A percentile compares a stretch with the other conserved stretches of the same genome.
These are phyloP conservation scores for Phania funesta DNA, from an alignment of 2,888 invertebrate species.

Conservation along the genomic window DNA sequence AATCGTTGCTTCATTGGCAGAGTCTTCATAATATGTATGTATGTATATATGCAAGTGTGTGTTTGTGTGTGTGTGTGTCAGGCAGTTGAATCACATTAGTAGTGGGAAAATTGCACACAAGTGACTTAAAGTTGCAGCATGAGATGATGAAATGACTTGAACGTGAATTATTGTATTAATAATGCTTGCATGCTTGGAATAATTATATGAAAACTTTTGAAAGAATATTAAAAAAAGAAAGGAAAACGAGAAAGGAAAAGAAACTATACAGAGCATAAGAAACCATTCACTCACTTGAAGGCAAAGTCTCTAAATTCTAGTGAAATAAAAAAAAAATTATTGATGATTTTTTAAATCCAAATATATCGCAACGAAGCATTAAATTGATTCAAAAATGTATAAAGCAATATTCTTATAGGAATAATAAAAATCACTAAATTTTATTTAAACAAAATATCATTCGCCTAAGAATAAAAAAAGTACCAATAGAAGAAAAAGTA, in stretches of 20 bases:
- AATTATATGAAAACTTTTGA: constrained; percentile 34
- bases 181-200: constrained; percentile 52
- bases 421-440: too few species aligned
- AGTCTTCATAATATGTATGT: constrained; percentile 20
- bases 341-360: not conserved
- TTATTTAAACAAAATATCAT: too few species aligned
- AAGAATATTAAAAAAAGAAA: not conserved
- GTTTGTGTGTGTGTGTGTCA: constrained; percentile 17
- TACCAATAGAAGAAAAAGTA: too few species aligned
- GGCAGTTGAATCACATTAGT: constrained; percentile 33
- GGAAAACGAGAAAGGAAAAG: not conserved
- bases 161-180: constrained; percentile 54
- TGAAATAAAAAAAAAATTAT: not conserved
- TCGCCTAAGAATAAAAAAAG: too few species aligned
- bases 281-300: not conserved
- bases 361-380: not conserved
- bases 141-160: constrained; percentile 36
- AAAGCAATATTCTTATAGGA: too few species aligned
- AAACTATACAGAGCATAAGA: not conserved
- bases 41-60: too few species aligned
- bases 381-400: not conserved
- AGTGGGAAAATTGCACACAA: constrained; percentile 24
- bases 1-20: constrained; percentile 1
- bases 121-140: constrained; percentile 21
- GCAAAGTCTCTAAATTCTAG: too few species aligned